These are phyloP conservation scores for Hyles lineata DNA, from an alignment of 2,888 invertebrate species.

Conservation along the genomic window DNA sequence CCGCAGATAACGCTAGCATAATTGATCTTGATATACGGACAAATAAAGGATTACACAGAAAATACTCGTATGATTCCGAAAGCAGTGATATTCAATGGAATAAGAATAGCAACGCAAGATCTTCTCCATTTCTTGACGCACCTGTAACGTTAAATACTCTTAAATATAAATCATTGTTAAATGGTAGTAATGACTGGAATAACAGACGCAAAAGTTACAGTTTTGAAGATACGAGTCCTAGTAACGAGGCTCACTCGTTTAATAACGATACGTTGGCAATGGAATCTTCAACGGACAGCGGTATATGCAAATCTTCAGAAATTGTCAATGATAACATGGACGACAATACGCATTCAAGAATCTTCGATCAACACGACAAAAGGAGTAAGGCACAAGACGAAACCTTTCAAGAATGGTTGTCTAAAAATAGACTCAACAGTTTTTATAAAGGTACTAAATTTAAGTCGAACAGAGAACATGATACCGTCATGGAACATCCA, in stretches of 20 bases:
- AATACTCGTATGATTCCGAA: conserved; percentile 71
- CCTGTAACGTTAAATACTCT: conserved; percentile 72
- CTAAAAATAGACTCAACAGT: conserved; percentile 66
- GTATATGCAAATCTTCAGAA: conserved; percentile 90
- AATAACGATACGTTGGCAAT: conserved; percentile 83
- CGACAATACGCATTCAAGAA: conserved; percentile 49
- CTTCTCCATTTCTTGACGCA: conserved; percentile 71
- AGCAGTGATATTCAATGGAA: conserved; percentile 63
- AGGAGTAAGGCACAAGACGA: conserved; percentile 60
- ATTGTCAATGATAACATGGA: conserved; percentile 77
- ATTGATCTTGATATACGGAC: conserved; percentile 72
- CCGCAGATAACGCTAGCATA: conserved; percentile 77
- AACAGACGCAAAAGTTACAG: conserved; percentile 91
- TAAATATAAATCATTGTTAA: conserved; percentile 75
- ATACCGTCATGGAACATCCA: conserved; percentile 58
- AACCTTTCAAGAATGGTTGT: conserved; percentile 76
- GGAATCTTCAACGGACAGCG: conserved; percentile 92
- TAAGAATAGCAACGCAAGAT: conserved; percentile 58
- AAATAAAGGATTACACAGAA: conserved; percentile 60
- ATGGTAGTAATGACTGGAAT: conserved; percentile 86
- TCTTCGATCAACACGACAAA: conserved; percentile 47
- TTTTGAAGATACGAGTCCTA: conserved; percentile 82
- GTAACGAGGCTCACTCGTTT: conserved; percentile 63
- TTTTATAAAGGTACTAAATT: conserved; percentile 59
- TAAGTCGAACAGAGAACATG: conserved; percentile 59